Conservation (phyloP, 2,888 invertebrate genomes). For the Acleris emargana region DNA sequence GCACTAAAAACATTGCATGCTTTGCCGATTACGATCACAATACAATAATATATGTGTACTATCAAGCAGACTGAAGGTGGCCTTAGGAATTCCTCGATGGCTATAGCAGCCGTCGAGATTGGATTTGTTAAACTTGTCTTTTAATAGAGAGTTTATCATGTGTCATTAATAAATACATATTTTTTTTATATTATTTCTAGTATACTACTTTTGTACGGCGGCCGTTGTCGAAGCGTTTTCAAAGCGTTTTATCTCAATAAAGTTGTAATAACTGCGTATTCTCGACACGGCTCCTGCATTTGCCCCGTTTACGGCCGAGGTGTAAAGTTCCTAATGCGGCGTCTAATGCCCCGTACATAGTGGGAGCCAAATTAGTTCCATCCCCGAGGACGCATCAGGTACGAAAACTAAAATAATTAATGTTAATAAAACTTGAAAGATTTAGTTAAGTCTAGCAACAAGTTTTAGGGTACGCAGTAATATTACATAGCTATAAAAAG, state of each 20-base stretch:
- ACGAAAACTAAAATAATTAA: conserved; percentile 6
- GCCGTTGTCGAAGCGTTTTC: not conserved
- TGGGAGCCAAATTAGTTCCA: conserved; percentile 26
- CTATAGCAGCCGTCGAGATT: no score
- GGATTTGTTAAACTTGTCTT: no score
- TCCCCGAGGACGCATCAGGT: conserved; percentile 12
- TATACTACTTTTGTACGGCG: conserved; percentile 8
- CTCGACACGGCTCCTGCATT: conserved; percentile 41
- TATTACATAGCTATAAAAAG: no score
- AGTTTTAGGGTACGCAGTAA: not conserved
- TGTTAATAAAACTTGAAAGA: not conserved
- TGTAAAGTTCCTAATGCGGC: conserved; percentile 31
- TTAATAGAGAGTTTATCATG: no score
- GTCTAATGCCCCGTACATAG: conserved; percentile 36
- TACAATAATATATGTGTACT: no score
- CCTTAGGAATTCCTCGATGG: no score
- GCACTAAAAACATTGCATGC: no score
- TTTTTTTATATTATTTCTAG: no score
- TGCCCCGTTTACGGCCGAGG: conserved; percentile 26
- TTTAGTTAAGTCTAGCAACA: not conserved
- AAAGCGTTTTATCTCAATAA: conserved; percentile 13
- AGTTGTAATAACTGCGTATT: conserved; percentile 26
- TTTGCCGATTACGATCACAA: no score
- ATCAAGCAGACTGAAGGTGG: no score
- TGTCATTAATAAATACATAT: no score